Conservation (phyloP, 2,888 invertebrate genomes). For the Nasonovia ribisnigri region DNA sequence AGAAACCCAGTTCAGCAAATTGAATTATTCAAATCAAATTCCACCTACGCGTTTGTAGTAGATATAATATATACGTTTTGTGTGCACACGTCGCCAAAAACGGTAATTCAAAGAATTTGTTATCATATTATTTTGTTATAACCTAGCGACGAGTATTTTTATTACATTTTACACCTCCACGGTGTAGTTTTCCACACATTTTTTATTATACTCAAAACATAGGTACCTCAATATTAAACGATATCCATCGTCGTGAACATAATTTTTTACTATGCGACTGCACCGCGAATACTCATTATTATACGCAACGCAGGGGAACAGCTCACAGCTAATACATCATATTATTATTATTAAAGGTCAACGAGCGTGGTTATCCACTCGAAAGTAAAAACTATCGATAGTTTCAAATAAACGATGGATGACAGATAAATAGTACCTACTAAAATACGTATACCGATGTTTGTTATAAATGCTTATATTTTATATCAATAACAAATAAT, state of each 20-base stretch:
- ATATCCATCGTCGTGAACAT: not conserved
- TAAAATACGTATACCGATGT: no score
- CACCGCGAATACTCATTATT: not conserved
- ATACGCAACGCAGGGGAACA: no score
- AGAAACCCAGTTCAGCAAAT: not conserved
- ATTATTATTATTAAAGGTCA: not conserved
- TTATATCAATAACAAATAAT: not conserved
- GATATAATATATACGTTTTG: not conserved
- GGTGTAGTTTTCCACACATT: not conserved
- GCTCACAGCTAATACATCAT: no score
- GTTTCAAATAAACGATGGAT: not conserved
- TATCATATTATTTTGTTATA: not conserved
- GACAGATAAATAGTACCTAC: no score
- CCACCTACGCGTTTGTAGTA: not conserved
- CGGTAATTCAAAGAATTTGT: not conserved
- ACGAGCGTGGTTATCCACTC: not conserved
- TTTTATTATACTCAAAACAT: not conserved
- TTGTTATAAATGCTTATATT: not conserved
- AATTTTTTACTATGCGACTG: not conserved
- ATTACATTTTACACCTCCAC: not conserved
- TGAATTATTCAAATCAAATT: conserved; percentile 42
- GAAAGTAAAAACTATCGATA: not conserved
- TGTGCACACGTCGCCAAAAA: not conserved
- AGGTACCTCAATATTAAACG: not conserved
- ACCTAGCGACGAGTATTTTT: not conserved